phyloP scores from a whole-genome alignment of 2,113 vertebrate genomes.

The Cyprinodon variegatus region DNA sequence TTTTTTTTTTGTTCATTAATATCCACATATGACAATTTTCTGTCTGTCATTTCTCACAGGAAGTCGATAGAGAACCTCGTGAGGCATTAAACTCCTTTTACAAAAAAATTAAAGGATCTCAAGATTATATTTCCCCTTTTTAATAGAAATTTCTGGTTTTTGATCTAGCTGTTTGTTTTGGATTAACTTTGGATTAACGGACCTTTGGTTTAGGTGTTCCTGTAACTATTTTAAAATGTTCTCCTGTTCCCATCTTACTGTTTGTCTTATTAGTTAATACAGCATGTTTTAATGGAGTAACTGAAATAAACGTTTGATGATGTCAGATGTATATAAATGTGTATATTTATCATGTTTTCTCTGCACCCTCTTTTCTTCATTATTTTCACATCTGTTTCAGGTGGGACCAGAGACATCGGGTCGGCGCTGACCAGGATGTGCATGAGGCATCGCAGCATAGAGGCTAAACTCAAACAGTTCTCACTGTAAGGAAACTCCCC shows the following conservation, averaged over 20 bases:
- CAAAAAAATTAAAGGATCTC: background rate
- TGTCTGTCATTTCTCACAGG: background rate
- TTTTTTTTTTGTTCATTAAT: background rate
- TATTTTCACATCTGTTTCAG: conserved; percentile 73
- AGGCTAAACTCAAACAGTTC: conserved; percentile 94
- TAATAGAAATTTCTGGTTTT: background rate
- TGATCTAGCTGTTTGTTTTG: background rate
- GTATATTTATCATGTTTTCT: background rate
- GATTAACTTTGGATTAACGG: background rate
- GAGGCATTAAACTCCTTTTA: background rate
- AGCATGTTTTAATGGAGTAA: background rate
- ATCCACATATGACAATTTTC: background rate
- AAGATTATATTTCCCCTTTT: background rate
- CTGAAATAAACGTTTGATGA: background rate
- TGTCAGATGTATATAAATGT: background rate
- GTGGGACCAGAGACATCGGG: conserved; percentile 94
- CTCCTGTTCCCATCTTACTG: background rate
- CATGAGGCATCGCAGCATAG: conserved; percentile 97
- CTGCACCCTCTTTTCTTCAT: background rate
- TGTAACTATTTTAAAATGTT: background rate
- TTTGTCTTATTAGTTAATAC: background rate
- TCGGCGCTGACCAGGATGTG: conserved; percentile 96
- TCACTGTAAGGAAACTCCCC: conserved; percentile 85
- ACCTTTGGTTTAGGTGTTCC: background rate
- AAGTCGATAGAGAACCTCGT: background rate